Base-by-base conservation (phyloP, 2,888 invertebrate genomes). In the Erebia palarica region DNA sequence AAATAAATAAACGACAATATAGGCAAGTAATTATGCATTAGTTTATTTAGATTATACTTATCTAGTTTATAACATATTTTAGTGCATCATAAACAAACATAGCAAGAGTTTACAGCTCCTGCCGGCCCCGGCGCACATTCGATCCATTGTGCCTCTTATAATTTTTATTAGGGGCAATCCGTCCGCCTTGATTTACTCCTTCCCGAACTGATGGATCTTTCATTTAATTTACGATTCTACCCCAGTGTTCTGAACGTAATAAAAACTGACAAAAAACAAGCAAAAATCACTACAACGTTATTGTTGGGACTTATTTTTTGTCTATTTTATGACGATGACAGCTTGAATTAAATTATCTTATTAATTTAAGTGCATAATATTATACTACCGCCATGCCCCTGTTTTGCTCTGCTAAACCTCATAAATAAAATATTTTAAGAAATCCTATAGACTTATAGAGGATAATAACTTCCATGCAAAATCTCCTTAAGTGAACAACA, bases 111-210 rank as follows among this genome's bases (percentile, higher is more conserved):
- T 92, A 92, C 89, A 86, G 87, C 92, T 89, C 88, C 91, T 89
- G 91, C 85, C 91, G 88, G 86, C 86, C 88, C 82, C 87, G 87
- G 82, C 86, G 88, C 91, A 90, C 90, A 91, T 89, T 89, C 87
- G 86, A 86, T 80, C 86, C 88, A 92, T 93, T 93, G 92, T 92
- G 92, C 91, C 89, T 91, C 90, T 92, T 93, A 93, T 93, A 93
- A 92, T 93, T 93, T 93, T 93, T 92, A 93, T 92, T 92, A 89
- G 90, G 90, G 92, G 92, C 93, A 92, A 93, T 93, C 90, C 92
- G 91, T 92, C 92, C 85, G 86, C 78, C 89, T 92, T 93, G 93
- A 93, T 93, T 93, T 93, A 92, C 92, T 91, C 83, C 91, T 92
- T 92, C 92, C 92, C 92, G 88, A 92, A 91, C 90, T 92, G 92